A percentile compares a stretch with the other conserved stretches of the same genome.
phyloP scores from a whole-genome alignment of 2,113 vertebrate genomes.

The Seriola quinqueradiata region DNA sequence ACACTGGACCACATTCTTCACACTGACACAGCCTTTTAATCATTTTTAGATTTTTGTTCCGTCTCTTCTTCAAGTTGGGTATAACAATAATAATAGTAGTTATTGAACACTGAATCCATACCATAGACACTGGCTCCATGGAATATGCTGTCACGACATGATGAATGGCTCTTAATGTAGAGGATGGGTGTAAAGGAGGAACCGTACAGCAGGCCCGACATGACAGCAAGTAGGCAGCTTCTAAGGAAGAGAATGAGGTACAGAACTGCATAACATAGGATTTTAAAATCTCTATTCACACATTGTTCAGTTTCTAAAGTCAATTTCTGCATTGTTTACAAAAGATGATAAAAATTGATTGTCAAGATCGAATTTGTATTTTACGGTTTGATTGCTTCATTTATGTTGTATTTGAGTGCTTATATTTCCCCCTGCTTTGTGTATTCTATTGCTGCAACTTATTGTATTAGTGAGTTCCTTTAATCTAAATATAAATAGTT shows the following conservation, averaged over 20 bases:
- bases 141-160: constrained; percentile 84
- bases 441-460: background rate
- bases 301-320: background rate
- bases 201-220: constrained; percentile 89
- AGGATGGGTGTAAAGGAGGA: constrained; percentile 89
- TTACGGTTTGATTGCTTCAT: background rate
- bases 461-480: background rate
- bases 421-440: background rate
- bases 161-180: constrained; percentile 92
- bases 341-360: background rate
- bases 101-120: constrained; percentile 66
- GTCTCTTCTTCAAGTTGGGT: background rate
- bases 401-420: background rate
- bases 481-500: background rate
- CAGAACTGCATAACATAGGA: background rate
- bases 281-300: background rate
- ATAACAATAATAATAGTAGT: background rate
- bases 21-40: background rate
- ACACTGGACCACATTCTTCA: background rate
- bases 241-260: constrained; percentile 71
- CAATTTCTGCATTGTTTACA: background rate
- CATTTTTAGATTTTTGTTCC: background rate
- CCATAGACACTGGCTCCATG: constrained; percentile 90
- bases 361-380: background rate
- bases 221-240: constrained; percentile 88